A percentile compares a stretch with the other conserved stretches of the same genome.
Evolutionary conservation across 2,797 vertebrate genomes (phyloP).

Genomic region (Melanotaenia pygmaea): DNA sequence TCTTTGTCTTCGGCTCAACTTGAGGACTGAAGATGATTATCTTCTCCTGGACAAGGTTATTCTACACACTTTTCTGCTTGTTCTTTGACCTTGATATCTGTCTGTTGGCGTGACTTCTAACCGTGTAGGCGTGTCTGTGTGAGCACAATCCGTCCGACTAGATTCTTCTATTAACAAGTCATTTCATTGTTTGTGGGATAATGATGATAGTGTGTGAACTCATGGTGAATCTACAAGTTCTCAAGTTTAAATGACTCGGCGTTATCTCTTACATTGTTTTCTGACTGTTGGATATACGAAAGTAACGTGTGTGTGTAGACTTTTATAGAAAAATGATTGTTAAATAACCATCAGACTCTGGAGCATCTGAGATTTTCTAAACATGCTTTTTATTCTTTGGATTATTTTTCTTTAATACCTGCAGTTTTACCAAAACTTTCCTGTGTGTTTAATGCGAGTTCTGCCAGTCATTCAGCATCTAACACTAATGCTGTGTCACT

Average conservation of each 20-base stretch:
- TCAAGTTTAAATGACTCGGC: background rate
- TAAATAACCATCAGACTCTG: too few relatives aligned
- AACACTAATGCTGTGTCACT: conserved; percentile 16
- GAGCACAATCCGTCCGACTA: background rate
- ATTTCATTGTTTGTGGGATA: background rate
- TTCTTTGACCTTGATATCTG: background rate
- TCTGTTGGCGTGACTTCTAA: background rate
- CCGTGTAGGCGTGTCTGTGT: conserved; percentile 2
- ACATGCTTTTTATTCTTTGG: too few relatives aligned
- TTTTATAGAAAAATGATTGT: too few relatives aligned
- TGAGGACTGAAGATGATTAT: background rate
- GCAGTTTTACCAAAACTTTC: too few relatives aligned
- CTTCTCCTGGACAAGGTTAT: background rate
- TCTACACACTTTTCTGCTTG: conserved; percentile 22
- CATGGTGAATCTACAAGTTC: background rate
- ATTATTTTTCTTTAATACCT: too few relatives aligned
- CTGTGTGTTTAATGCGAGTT: too few relatives aligned
- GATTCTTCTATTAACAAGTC: conserved; percentile 23
- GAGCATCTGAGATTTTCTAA: too few relatives aligned
- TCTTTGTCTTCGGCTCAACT: background rate
- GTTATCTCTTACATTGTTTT: background rate
- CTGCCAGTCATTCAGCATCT: background rate
- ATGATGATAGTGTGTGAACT: background rate
- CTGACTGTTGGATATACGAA: background rate
- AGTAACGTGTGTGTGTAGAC: too few relatives aligned